Evolutionary conservation across 2,797 vertebrate species (phyloP).

Genomic region (Silurus lanzhouensis): DNA sequence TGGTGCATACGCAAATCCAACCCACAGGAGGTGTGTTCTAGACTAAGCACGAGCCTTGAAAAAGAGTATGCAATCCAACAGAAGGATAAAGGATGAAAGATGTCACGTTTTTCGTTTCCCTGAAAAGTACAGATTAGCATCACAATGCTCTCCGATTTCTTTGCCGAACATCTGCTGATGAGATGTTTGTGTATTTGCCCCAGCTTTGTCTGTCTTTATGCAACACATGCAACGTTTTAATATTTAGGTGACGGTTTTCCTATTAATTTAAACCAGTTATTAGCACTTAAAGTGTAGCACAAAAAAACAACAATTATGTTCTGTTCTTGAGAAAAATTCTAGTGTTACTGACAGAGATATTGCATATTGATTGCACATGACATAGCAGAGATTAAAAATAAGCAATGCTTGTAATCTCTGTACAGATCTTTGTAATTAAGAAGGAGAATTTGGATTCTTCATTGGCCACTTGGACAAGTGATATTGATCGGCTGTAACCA

Average conservation of each 20-base stretch:
- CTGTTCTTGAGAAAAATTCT: background rate
- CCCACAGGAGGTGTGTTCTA: conserved; percentile 32
- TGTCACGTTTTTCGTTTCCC: conserved; percentile 2
- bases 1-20: conserved; percentile 51
- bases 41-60: conserved; percentile 22
- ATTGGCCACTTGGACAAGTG: conserved; percentile 48
- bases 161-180: conserved; percentile 57
- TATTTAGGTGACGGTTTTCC: conserved; percentile 39
- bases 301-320: background rate
- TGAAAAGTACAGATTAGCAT: conserved; percentile 50
- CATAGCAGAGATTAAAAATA: conserved; percentile 47
- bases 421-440: conserved; percentile 51
- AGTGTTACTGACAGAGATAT: conserved; percentile 38
- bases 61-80: conserved; percentile 15
- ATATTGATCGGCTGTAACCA: conserved; percentile 53
- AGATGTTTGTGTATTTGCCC: conserved; percentile 50
- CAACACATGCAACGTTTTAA: conserved; percentile 38
- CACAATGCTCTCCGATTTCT: conserved; percentile 43
- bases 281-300: background rate
- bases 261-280: conserved; percentile 4
- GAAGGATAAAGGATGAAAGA: conserved; percentile 26
- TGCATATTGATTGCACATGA: conserved; percentile 33
- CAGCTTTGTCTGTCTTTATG: conserved; percentile 46
- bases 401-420: conserved; percentile 41
- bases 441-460: conserved; percentile 47